Percentiles rank a stretch among this genome's conserved stretches.
These are phyloP conservation scores for Heliconius cydno DNA, from an alignment of 2,888 invertebrate genomes.

Conservation along the genomic window DNA sequence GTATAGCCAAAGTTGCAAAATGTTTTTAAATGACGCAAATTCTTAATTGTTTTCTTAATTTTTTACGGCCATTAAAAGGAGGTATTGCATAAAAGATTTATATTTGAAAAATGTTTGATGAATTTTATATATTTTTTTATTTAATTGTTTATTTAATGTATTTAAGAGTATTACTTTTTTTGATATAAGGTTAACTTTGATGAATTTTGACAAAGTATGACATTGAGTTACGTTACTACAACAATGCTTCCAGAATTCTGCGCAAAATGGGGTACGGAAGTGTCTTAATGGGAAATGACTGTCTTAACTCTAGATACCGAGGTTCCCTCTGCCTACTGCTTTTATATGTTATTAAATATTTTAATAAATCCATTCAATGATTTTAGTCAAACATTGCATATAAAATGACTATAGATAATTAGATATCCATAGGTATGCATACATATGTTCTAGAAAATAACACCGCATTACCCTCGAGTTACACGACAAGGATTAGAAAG, in stretches of 20 bases:
- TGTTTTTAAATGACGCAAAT: constrained; percentile 8
- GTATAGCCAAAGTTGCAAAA: constrained; percentile 25
- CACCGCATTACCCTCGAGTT: constrained; percentile 11
- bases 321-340: background rate
- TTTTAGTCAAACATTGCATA: background rate
- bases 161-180: too few species aligned
- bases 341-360: too few species aligned
- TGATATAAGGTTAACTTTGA: background rate
- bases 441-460: constrained; percentile 11
- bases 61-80: background rate
- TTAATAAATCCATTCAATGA: background rate
- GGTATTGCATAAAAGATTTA: background rate
- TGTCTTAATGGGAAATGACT: background rate
- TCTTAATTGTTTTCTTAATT: background rate
- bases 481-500: constrained; percentile 28
- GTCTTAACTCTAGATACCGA: background rate
- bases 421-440: background rate
- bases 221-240: too few species aligned
- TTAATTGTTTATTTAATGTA: too few species aligned
- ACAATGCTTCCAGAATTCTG: too few species aligned
- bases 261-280: background rate
- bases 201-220: background rate
- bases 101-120: background rate
- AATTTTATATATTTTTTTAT: background rate
- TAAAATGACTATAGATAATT: background rate